Evolutionary conservation across 2,797 vertebrate species (phyloP), one percentile per base, ranked within the genome.

Genomic region (Champsocephalus gunnari): DNA sequence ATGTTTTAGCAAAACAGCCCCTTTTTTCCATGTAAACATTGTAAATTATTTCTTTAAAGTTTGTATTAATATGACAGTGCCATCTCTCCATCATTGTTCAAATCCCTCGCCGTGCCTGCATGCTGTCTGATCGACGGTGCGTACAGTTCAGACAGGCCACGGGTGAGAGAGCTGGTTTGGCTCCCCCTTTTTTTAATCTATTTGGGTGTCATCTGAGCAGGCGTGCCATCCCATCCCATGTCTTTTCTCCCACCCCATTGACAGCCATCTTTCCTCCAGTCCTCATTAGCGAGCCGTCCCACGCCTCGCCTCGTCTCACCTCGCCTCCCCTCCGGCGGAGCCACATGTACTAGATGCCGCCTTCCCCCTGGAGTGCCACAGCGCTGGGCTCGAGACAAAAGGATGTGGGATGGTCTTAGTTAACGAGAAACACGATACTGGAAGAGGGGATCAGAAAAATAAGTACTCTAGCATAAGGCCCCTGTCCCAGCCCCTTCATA

Each of bases 401-500:
- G 82, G 85, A 81, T 56, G 75, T 78, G 76, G 83, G 88, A 87
- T 59, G 81, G 77, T 87, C 79, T 68, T 65, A 73, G 81, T 90
- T 93, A 91, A 91, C 61, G 73, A 89, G 89, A 91, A 90, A 94
- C 72, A 63, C 12, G 68, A 92, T 91, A 87, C 89, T 68, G 73
- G 90, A 88, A 88, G 80, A 88, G 81, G 84, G 85, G 84, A 92
- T 88, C 71, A 79, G 83, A 87, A 83, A 85, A 92, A 86, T 90
- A 93, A 95, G 91, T 92, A 87, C 80, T 95, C 88, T 87, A 93
- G 89, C 92, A 94, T 93, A 78, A 92, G 90, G 81, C 71, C 78
- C 79, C 79, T n/a, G 66, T 77, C 82, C 75, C 87, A 66, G 77
- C 59, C 73, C 17, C 81, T 90, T 88, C 90, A 93, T 93, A 93